Percentiles rank a stretch among this genome's conserved stretches.
Conservation (phyloP, 2,113 vertebrate genomes). For the Microcebus jonahi region DNA sequence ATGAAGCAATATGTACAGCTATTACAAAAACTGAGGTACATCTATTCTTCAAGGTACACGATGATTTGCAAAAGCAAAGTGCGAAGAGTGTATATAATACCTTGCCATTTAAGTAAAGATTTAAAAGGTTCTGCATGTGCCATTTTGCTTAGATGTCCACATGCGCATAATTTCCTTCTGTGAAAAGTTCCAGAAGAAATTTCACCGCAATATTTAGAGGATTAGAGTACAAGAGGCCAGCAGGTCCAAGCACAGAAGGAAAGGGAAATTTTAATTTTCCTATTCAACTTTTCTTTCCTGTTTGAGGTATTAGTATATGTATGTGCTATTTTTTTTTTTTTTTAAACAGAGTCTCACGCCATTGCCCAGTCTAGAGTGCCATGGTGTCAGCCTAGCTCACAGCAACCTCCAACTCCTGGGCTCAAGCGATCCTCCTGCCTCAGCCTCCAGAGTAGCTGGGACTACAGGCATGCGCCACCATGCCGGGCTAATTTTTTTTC, state of each 20-base stretch:
- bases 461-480: too few species aligned
- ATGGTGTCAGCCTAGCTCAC: too few species aligned
- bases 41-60: neutral
- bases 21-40: neutral
- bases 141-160: neutral
- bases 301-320: neutral
- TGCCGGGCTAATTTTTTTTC: too few species aligned
- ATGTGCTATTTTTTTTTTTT: neutral
- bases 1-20: neutral
- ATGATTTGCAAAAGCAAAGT: neutral
- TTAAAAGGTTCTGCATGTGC: neutral
- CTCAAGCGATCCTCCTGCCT: too few species aligned
- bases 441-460: too few species aligned
- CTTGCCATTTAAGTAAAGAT: neutral
- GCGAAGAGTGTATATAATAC: neutral
- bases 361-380: too few species aligned
- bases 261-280: conserved; percentile 11
- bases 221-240: neutral
- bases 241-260: neutral
- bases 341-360: too few species aligned
- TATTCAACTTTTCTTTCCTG: neutral
- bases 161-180: neutral
- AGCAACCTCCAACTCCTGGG: too few species aligned
- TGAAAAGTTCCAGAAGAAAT: neutral
- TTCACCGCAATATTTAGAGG: neutral